Evolutionary conservation across 1,140 invertebrate species (phyloP), one percentile per base, ranked within the genome.

Genomic region (Penaeus japonicus): DNA sequence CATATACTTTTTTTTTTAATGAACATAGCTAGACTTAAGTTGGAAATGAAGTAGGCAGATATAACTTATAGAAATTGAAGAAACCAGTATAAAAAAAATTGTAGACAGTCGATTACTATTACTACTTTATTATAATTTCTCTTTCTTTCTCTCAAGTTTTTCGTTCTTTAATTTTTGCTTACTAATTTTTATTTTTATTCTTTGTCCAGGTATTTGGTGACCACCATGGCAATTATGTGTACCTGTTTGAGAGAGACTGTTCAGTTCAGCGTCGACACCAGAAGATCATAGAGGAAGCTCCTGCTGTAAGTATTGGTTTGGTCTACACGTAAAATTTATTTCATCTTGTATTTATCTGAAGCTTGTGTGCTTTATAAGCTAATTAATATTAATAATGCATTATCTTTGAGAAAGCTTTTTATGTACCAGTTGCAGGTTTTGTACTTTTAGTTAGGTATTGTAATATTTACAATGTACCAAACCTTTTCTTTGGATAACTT

Each of bases 211-310:
- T 95, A 20, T 94, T 95, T 92, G 95, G 95, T 7, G 95, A 96
- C 92, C 91, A 93, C 47, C 93, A 95, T 92, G 94, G 93, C n/a
- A 95, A 96, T 91, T 95, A 94, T 92, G 94, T 96, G 0, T 95
- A 96, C 92, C 91, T 96, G 54, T 95, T 94, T 93, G 98, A 99
- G 93, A 94, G 98, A 91, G 98, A 99, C 92, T 99, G 98, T 92
- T 98, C 97, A 70, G 96, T 99, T 27, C 98, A 99, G 92, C 94
- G 98, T 90, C 94, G 98, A 87, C 98, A 99, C 94, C 98, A 99
- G 92, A 99, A 99, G 93, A 96, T 99, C 77, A 99, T 99, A 81
- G 98, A 99, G 93, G 98, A 99, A 94, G 98, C 98, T 17, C 98
- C 99, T 55, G 97, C 97, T 62, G 95, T 96, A 93, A 92, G 93